Evolutionary conservation across 1,140 invertebrate genomes (phyloP), one percentile per base, ranked within the genome.

Genomic region (Cecropterus lyciades): DNA sequence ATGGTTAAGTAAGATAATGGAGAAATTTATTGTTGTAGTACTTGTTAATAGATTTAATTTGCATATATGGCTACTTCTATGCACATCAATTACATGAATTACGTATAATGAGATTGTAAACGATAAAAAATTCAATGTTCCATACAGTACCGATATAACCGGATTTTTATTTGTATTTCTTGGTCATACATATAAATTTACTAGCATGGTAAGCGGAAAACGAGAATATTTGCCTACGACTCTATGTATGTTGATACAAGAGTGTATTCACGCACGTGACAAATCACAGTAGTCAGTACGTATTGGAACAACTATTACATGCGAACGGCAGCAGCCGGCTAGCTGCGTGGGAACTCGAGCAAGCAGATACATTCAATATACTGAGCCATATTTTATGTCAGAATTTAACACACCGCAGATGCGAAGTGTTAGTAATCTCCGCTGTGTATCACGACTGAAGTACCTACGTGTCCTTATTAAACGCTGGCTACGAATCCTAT

Each of bases 311-410:
- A 73, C 65, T 71, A 76, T 70, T 76, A 70, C 72, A 79, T 67
- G 70, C 71, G 67, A 75, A 69, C 65, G 60, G 70, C 63, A 64
- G 67, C 75, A 72, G 49, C 64, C 67, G 57, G 72, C 71, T 76
- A 74, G 68, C 72, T 68, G 76, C 88, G 88, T 89, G 88, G 88
- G 88, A 91, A 83, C 77, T 84, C 70, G 74, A 67, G 67, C 74
- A 65, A 57, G 57, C 68, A 65, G 64, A 65, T 69, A 62, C 66
- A 71, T 73, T 72, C 66, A 74, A 72, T 72, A 73, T 64, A 76
- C 56, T 70, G 62, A 60, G 73, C 79, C 70, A 84, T 89, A 89
- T 91, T 88, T 89, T 79, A 89, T 69, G 80, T 84, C 82, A 79
- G 76, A 79, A 81, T 83, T 84, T 79, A 77, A 87, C 79, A 73